phyloP scores from a whole-genome alignment of 1,140 invertebrate species.

The Leptopilina boulardi region DNA sequence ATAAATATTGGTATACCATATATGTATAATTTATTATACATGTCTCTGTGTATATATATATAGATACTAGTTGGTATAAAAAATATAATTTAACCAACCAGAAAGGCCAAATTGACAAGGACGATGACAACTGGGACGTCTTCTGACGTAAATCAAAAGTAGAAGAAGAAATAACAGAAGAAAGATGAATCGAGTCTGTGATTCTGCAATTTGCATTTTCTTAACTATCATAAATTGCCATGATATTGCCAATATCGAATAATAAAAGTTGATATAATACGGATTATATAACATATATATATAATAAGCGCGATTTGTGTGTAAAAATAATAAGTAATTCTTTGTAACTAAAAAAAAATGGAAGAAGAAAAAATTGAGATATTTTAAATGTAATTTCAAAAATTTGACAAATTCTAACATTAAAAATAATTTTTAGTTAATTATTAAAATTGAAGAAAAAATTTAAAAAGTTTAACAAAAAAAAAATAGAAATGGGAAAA shows the following conservation, averaged over 20 bases:
- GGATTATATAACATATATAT: background rate
- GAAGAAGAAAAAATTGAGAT: too few species aligned
- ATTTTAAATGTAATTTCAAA: too few species aligned
- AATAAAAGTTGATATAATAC: conserved; percentile 7
- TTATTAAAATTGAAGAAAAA: too few species aligned
- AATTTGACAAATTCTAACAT: too few species aligned
- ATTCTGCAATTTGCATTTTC: conserved; percentile 13
- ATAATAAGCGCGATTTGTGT: background rate
- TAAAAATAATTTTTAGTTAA: too few species aligned
- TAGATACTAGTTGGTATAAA: background rate
- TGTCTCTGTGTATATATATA: too few species aligned
- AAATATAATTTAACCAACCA: background rate
- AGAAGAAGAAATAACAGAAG: background rate
- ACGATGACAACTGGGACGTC: conserved; percentile 13
- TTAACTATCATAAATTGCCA: conserved; percentile 18
- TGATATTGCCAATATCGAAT: conserved; percentile 11
- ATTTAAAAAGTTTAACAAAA: too few species aligned
- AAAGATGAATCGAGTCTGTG: background rate
- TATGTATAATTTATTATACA: too few species aligned
- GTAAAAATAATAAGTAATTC: background rate
- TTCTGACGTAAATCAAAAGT: conserved; percentile 27
- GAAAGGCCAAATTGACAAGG: conserved; percentile 28
- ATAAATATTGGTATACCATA: too few species aligned
- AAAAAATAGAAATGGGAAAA: too few species aligned
- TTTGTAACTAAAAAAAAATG: too few species aligned